These are phyloP conservation scores for Eristalis arbustorum DNA, from an alignment of 2,888 invertebrate species.

Conservation along the genomic window DNA sequence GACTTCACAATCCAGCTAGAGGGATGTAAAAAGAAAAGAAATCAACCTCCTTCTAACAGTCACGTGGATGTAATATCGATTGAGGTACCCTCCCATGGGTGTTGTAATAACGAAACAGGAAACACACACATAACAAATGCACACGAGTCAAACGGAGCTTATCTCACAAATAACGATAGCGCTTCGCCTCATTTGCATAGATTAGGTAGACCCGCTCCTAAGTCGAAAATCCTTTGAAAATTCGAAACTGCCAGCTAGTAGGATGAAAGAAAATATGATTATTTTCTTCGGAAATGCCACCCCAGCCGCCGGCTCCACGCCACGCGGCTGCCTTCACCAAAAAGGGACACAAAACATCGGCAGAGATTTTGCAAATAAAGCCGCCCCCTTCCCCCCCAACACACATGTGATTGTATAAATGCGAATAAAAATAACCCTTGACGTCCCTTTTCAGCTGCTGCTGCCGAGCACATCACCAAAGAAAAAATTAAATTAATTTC, in stretches of 20 bases:
- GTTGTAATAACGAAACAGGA: not conserved
- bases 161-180: not conserved
- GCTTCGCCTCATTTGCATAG: constrained; percentile 16
- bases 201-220: not conserved
- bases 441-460: constrained; percentile 10
- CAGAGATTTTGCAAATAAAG: not conserved
- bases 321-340: not conserved
- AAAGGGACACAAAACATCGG: not conserved
- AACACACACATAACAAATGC: not conserved
- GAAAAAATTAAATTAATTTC: constrained; percentile 37
- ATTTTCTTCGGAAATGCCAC: not conserved
- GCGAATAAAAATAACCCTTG: not conserved
- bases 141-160: not conserved
- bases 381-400: not conserved
- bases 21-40: no score
- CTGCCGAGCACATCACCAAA: not conserved
- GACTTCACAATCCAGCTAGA: no score
- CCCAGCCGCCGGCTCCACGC: no score
- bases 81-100: not conserved
- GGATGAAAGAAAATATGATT: not conserved
- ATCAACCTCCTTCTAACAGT: no score
- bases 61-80: not conserved
- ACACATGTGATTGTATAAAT: not conserved
- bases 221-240: not conserved
- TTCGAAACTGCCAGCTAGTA: not conserved